Evolutionary conservation across 2,888 invertebrate species (phyloP), one percentile per base, ranked within the genome.

Genomic region (Sisyra terminalis): DNA sequence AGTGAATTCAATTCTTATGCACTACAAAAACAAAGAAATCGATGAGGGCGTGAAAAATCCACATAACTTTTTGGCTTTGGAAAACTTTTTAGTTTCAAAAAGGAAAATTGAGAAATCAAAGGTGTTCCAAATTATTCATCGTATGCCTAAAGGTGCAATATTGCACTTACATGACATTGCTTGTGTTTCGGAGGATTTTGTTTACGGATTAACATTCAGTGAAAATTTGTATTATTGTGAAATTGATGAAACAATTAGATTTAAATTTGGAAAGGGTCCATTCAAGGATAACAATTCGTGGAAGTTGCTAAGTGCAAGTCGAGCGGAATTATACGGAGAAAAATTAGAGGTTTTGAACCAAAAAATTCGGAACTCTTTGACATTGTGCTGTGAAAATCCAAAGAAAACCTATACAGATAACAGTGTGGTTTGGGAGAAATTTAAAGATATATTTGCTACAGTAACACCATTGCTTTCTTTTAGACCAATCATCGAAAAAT

Each of bases 401-500:
- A 64, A 61, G 1, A 63, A 58, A 16, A 58, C 57, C 1, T 76
- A 75, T 45, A 55, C 63, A 1, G 64, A 66, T 46, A 69, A 71
- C 3, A 67, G 70, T 47, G 66, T 62, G 5, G 71, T 73, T 0
- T 82, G 82, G 82, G 39, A 46, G 0, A 56, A 60, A 6, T 80
- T 82, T 49, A 55, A 57, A 49, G 52, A 60, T 0, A 71, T 74
- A 37, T 81, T 83, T 46, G 36, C 8, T 0, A 64, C 70, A 1
- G 60, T 76, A 1, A 52, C 52, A 1, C 68, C 70, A 1, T 50
- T 82, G 46, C 45, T 80, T 2, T 62, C 68, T 1, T 78, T 75
- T 52, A 70, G 68, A 37, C 77, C 78, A 0, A 68, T 76, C 3
- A 78, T 75, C 67, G 70, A 70, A 40, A 71, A 74, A 42, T 75